These are phyloP conservation scores for Naja naja DNA, from an alignment of 2,113 vertebrate species.

Conservation along the genomic window DNA sequence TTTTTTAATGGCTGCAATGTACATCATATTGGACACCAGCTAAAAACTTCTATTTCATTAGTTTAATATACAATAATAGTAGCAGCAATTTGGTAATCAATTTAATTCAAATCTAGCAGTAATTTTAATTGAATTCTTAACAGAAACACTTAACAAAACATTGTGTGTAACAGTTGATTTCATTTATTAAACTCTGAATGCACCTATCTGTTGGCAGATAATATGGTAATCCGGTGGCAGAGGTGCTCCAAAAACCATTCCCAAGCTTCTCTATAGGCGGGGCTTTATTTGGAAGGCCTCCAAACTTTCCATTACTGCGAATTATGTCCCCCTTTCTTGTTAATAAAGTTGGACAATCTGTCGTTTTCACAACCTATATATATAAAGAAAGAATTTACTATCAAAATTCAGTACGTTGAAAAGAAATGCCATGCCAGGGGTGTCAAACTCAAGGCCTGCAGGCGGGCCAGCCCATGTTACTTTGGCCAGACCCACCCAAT, in stretches of 20 bases:
- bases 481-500: too few relatives aligned
- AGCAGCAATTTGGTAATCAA: neutral
- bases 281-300: conserved; percentile 89
- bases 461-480: too few relatives aligned
- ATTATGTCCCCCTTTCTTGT: conserved; percentile 87
- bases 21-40: neutral
- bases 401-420: neutral
- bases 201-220: conserved; percentile 77
- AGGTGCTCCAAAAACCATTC: conserved; percentile 87
- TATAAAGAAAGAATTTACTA: conserved; percentile 21
- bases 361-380: conserved; percentile 79
- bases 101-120: neutral
- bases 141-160: neutral
- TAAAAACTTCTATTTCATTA: neutral
- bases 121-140: neutral
- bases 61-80: neutral
- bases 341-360: conserved; percentile 85
- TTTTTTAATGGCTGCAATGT: neutral
- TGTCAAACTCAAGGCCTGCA: too few relatives aligned
- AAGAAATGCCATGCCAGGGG: neutral
- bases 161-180: neutral
- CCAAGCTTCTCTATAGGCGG: conserved; percentile 76
- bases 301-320: conserved; percentile 86
- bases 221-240: conserved; percentile 70
- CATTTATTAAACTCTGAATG: conserved; percentile 40